Evolutionary conservation across 2,888 invertebrate genomes (phyloP), one percentile per base, ranked within the genome.

Genomic region (Rhamnusium bicolor): DNA sequence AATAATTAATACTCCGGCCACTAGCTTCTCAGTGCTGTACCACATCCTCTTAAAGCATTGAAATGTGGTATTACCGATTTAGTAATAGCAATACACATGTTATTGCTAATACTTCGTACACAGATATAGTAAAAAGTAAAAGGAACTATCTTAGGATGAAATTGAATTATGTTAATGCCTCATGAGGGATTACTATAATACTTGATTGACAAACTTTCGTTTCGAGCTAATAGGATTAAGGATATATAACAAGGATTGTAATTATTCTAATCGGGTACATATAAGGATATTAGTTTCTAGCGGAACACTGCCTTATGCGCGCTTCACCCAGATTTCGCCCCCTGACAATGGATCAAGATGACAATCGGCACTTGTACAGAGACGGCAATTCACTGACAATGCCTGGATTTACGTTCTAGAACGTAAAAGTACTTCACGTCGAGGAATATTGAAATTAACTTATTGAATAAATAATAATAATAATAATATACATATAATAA

Each of bases 151-250:
- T 18, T 29, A n/a, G 12, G 40, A 27, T 29, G 27, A 32, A 16
- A 8, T 18, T 10, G 27, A 19, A 60, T 16, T 10, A 40, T 60
- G 18, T 40, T 10, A 32, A 60, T 60, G 40, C 14, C 60, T 46
- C 61, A 46, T 62, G 12, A 19, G 10, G 12, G 61, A 62, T 62
- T 62, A 62, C 24, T 10, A 62, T 62, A 51, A 24, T 8, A 16
- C 19, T 12, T 63, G 63, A 63, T 63, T 63, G 63, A 63, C 63
- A 63, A 65, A 63, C 51, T 51, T 63, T 51, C 49, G 49, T 63
- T 63, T 27, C 46, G 14, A 63, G 16, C 18, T 65, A 53, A 63
- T 63, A 63, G 51, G 63, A 65, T 65, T 65, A 65, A 18, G 53
- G 29, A 32, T 53, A 65, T 53, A 19, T 47, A 19, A 40, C 53